These are phyloP conservation scores for Carassius auratus DNA, from an alignment of 2,113 vertebrate species.

Conservation along the genomic window DNA sequence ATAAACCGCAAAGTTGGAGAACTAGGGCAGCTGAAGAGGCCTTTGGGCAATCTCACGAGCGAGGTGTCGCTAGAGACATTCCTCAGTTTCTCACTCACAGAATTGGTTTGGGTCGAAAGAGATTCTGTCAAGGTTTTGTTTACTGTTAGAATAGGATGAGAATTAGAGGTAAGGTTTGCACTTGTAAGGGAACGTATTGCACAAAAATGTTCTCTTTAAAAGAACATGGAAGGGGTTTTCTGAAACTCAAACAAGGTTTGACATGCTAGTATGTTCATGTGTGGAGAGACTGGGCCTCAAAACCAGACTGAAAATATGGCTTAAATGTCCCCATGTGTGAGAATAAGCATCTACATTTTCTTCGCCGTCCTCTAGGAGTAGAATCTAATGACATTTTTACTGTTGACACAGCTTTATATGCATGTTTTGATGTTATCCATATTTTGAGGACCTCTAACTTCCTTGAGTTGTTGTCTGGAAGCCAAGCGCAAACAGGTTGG, in stretches of 20 bases:
- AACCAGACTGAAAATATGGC: constrained; percentile 59
- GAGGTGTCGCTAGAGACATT: background rate
- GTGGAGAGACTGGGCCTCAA: constrained; percentile 14
- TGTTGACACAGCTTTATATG: constrained; percentile 74
- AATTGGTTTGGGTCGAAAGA: constrained; percentile 6
- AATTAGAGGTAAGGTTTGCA: background rate
- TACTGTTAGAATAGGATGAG: background rate
- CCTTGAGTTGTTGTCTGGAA: constrained; percentile 64
- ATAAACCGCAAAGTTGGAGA: background rate
- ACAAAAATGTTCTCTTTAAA: background rate
- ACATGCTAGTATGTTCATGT: constrained; percentile 59
- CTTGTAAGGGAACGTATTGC: constrained; percentile 14
- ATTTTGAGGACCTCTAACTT: constrained; percentile 55
- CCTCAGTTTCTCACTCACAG: background rate
- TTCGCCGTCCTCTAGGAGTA: constrained; percentile 2
- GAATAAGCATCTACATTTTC: constrained; percentile 46
- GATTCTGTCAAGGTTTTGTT: background rate
- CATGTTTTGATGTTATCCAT: constrained; percentile 67
- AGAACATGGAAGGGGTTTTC: constrained; percentile 48
- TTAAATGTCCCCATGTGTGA: constrained; percentile 72
- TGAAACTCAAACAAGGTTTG: constrained; percentile 64
- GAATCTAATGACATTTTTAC: constrained; percentile 17
- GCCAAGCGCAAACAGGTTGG: constrained; percentile 58
- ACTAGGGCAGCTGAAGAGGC: background rate
- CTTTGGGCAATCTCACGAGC: background rate